A percentile compares a stretch with the other conserved stretches of the same genome.
Evolutionary conservation across 2,797 vertebrate species (phyloP).

Genomic region (Cyprinella venusta): DNA sequence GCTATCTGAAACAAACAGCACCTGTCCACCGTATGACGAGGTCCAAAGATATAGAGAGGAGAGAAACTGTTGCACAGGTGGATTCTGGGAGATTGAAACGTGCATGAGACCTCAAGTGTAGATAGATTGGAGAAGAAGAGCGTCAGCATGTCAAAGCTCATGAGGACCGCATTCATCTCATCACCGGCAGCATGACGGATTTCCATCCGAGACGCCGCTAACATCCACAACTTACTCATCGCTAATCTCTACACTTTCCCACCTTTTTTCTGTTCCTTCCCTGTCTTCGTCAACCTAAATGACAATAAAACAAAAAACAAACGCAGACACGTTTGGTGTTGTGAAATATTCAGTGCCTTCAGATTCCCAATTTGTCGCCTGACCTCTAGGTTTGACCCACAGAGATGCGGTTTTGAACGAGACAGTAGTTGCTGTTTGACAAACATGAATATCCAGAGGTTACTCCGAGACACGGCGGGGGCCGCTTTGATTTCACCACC

Average conservation of each 20-base stretch:
- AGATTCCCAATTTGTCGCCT: constrained; percentile 22
- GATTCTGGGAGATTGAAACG: constrained; percentile 39
- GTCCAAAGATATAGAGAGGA: constrained; percentile 36
- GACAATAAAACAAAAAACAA: constrained; percentile 7
- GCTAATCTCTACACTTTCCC: constrained; percentile 63
- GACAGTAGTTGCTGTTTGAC: constrained; percentile 25
- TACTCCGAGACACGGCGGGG: constrained; percentile 4
- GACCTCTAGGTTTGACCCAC: constrained; percentile 40
- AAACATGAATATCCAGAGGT: constrained; percentile 49
- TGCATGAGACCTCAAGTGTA: constrained; percentile 3
- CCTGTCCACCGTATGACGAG: neutral
- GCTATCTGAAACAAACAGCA: neutral
- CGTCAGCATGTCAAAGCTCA: constrained; percentile 53
- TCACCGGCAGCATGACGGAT: constrained; percentile 47
- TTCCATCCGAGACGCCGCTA: constrained; percentile 48
- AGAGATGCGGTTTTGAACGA: constrained; percentile 26
- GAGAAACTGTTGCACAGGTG: constrained; percentile 32
- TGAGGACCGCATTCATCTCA: constrained; percentile 61
- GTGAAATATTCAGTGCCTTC: constrained; percentile 45
- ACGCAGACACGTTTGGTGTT: constrained; percentile 5
- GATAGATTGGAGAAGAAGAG: constrained; percentile 40
- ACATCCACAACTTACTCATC: constrained; percentile 67
- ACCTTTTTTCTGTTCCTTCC: constrained; percentile 10
- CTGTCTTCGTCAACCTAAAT: neutral
- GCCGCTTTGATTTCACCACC: constrained; percentile 1